Base-by-base conservation (phyloP, 2,888 invertebrate species). In the Osmoderma eremita region DNA sequence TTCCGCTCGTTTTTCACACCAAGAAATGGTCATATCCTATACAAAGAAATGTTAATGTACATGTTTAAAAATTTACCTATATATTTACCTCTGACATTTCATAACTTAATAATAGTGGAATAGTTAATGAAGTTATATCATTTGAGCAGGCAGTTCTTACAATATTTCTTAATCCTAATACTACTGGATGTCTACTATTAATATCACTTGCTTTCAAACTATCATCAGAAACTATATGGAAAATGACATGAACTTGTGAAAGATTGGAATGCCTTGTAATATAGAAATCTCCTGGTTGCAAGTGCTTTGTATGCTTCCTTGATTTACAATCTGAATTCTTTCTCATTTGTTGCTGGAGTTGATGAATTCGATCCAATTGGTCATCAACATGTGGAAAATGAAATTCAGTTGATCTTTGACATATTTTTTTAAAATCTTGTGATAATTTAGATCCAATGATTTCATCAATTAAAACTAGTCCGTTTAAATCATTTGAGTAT, bases 1-100 rank as follows among this genome's bases (percentile, higher is more conserved):
- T 84, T 99, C 99, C 0, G 98, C 98, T 76, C 98, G 86, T 76
- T 95, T 93, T 78, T 93, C 88, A 83, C 98, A 98, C 98, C 98
- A 99, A 38, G 92, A 90, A 62, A 96, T 91, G 0, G 97, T 98
- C 95, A 97, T 94, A 79, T 94, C 94, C 91, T 92, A 49, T 8
- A 49, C 10, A 49, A n/a, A 45, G 38, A 62, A 51, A 67, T 15
- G 13, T 17, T 20, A 17, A 20, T 49, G 51, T n/a, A 12, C n/a
- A 50, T 51, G 20, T n/a, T 42, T 58, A 17, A 17, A 17, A 8
- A 22, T 36, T 17, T 13, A 24, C 10, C 22, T 8, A 8, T 51
- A 56, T 54, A 74, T 75, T 79, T 83, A 95, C 95, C 87, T 98
- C 98, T 0, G 93, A 90, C 89, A 98, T 93, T 81, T 96, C 93